Evolutionary conservation across 2,113 vertebrate species (phyloP), one percentile per base, ranked within the genome.

Genomic region (mouse (Mus musculus)): DNA sequence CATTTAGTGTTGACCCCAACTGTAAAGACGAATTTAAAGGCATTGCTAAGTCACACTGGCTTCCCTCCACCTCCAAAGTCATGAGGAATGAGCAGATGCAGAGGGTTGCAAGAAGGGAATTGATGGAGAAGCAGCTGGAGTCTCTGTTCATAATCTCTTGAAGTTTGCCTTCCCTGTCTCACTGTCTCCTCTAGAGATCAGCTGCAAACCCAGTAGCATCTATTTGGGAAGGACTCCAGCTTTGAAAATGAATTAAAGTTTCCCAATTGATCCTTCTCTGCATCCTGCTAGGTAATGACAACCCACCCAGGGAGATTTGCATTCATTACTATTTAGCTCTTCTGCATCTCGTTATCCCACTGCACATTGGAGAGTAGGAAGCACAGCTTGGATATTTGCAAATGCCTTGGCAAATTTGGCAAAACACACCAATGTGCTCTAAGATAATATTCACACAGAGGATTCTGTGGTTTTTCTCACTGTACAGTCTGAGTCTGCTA

Each of bases 381-480:
- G 93, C 95, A 93, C 90, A 96, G 95, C 67, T 93, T 86, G 76
- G 75, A 69, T 76, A 88, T 92, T 92, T 94, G 88, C 93, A 96
- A 96, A 93, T 89, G 80, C 49, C 76, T 87, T 10, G 26, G 93
- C 49, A 94, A 77, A 94, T 85, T 89, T 89, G 93, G 59, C 84
- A 76, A 89, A 92, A 49, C 3, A 85, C 17, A 13, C 26, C 85
- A 69, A 22, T 33, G 91, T 94, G n/a, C 92, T 88, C 89, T 97
- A 85, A 19, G 80, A 78, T 76, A 82, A 93, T 61, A 56, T 87
- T 89, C 91, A 88, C 63, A 77, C n/a, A 65, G 75, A 94, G 54
- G 77, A 90, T 59, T 93, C 88, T 95, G n/a, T 87, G 67, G 28
- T 42, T 87, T 87, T 76, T 77, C 13, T 0, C 30, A 14, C 63